A percentile compares a stretch with the other conserved stretches of the same genome.
phyloP scores from a whole-genome alignment of 2,888 invertebrate species.

The Electrophaes corylata region DNA sequence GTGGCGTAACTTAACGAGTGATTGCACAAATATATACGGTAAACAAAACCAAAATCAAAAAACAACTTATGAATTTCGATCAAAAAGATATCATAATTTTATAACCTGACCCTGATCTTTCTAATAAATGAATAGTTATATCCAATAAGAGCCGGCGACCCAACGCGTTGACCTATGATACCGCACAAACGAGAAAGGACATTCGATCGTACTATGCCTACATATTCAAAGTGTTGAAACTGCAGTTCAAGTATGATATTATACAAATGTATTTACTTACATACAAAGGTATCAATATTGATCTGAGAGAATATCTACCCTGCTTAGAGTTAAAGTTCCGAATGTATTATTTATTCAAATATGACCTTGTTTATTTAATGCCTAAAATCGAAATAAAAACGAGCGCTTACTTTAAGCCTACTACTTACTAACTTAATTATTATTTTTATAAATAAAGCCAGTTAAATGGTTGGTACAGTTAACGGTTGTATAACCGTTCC shows the following conservation, averaged over 20 bases:
- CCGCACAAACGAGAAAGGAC: conserved; percentile 29
- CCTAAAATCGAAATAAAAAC: too few relatives aligned
- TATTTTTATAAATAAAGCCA: too few relatives aligned
- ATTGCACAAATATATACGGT: conserved; percentile 58
- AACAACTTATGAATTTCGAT: conserved; percentile 26
- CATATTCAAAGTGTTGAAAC: conserved; percentile 20
- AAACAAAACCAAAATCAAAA: conserved; percentile 35
- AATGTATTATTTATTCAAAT: too few relatives aligned
- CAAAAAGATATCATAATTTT: conserved; percentile 8
- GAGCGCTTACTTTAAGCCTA: too few relatives aligned
- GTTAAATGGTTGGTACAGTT: too few relatives aligned
- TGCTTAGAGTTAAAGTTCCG: too few relatives aligned
- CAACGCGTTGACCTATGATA: conserved; percentile 21
- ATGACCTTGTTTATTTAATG: too few relatives aligned
- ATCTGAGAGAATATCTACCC: too few relatives aligned
- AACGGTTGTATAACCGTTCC: too few relatives aligned
- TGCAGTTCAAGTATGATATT: conserved; percentile 22
- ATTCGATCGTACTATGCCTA: too few relatives aligned
- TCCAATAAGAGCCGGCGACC: conserved; percentile 40
- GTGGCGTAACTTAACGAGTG: conserved; percentile 60
- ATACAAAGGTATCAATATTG: too few relatives aligned
- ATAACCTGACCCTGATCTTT: conserved; percentile 41
- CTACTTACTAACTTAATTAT: too few relatives aligned
- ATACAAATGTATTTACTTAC: neutral
- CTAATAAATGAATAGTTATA: conserved; percentile 41